A percentile compares a stretch with the other conserved stretches of the same genome.
These are phyloP conservation scores for Allygus modestus DNA, from an alignment of 2,888 invertebrate genomes.

Conservation along the genomic window DNA sequence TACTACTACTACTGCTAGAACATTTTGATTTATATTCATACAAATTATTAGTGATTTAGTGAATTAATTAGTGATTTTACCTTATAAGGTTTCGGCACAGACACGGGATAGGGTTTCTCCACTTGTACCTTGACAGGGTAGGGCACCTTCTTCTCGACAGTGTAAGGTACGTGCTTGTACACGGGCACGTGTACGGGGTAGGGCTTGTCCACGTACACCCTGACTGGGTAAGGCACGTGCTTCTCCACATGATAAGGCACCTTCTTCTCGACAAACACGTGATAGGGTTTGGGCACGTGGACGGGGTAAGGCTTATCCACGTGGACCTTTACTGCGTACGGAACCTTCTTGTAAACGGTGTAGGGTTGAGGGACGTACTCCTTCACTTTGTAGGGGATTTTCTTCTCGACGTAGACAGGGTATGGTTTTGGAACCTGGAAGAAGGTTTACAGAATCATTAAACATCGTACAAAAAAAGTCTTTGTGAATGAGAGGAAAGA, in stretches of 20 bases:
- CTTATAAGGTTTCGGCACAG: slow-evolving; percentile 59
- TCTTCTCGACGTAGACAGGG: slow-evolving; percentile 75
- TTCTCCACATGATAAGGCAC: slow-evolving; percentile 78
- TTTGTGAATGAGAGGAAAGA: no score
- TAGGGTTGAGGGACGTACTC: slow-evolving; percentile 76
- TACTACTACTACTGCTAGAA: not conserved
- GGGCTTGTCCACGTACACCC: slow-evolving; percentile 66
- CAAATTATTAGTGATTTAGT: no score
- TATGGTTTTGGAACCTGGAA: slow-evolving; percentile 80
- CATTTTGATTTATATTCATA: no score
- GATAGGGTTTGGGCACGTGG: slow-evolving; percentile 74
- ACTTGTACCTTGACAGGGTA: slow-evolving; percentile 69
- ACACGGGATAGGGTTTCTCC: slow-evolving; percentile 66
- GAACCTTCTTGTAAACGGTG: slow-evolving; percentile 68
- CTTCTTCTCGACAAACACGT: slow-evolving; percentile 85
- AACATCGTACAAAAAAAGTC: no score
- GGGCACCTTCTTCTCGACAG: slow-evolving; percentile 42
- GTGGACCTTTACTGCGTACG: slow-evolving; percentile 67
- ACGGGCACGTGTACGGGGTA: slow-evolving; percentile 62
- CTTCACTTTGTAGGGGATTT: slow-evolving; percentile 64
- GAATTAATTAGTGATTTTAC: not conserved
- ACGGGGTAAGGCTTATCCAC: slow-evolving; percentile 67
- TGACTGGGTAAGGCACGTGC: slow-evolving; percentile 37
- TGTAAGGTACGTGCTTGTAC: slow-evolving; percentile 45
- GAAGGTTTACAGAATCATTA: not conserved